Evolutionary conservation across 2,797 vertebrate species (phyloP).

Genomic region (Falco cherrug): DNA sequence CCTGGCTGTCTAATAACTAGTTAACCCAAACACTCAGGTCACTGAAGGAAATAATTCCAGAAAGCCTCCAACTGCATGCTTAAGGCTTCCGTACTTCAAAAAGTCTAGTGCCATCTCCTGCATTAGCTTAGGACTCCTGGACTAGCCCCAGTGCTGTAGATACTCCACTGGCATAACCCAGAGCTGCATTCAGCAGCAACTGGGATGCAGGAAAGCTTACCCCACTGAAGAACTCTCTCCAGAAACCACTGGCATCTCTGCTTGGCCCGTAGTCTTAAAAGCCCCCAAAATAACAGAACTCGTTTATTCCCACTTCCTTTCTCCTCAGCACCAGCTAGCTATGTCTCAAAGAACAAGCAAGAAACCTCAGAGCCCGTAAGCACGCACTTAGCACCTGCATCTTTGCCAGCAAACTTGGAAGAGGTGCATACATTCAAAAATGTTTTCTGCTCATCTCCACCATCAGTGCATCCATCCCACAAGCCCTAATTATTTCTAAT

Average conservation of each 20-base stretch:
- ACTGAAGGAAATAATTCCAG: neutral
- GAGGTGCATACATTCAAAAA: neutral
- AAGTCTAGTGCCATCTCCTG: neutral
- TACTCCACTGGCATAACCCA: neutral
- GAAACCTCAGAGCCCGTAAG: slow-evolving; percentile 9
- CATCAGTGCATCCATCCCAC: slow-evolving; percentile 36
- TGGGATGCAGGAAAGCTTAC: neutral
- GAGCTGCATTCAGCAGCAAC: neutral
- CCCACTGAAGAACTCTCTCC: neutral
- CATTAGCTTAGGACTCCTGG: neutral
- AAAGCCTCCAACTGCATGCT: neutral
- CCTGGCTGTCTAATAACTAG: neutral
- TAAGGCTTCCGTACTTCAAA: neutral
- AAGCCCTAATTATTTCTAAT: slow-evolving; percentile 67
- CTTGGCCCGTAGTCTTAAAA: neutral
- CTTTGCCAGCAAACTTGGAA: slow-evolving; percentile 34
- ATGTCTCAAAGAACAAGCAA: neutral
- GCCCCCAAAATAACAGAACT: neutral
- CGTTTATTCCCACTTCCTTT: slow-evolving; percentile 11
- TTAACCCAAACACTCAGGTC: neutral
- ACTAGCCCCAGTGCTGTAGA: neutral
- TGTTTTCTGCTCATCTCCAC: slow-evolving; percentile 45
- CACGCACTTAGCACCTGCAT: slow-evolving; percentile 1
- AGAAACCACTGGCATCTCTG: neutral
- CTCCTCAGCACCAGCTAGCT: neutral